A percentile compares a stretch with the other conserved stretches of the same genome.
phyloP scores from a whole-genome alignment of 2,113 vertebrate genomes.

The Nestor notabilis region DNA sequence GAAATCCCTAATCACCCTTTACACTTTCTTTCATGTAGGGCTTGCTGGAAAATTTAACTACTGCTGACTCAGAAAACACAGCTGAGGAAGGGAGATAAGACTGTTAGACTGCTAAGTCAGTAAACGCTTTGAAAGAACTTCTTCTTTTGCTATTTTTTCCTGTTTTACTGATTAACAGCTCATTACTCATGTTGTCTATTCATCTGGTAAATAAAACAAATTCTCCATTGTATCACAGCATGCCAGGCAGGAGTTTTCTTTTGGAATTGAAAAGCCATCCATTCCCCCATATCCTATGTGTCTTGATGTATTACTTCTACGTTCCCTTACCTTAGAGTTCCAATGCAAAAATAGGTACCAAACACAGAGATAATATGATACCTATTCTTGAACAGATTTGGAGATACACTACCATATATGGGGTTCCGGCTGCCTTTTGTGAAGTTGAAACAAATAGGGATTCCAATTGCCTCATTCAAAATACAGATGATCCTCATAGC shows the following conservation, averaged over 20 bases:
- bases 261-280: not conserved
- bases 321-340: not conserved
- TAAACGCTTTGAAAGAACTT: slow-evolving; percentile 36
- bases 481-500: not conserved
- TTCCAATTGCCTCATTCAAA: not conserved
- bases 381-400: not conserved
- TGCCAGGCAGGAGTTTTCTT: not conserved
- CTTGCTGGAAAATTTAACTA: slow-evolving; percentile 75
- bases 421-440: not conserved
- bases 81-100: slow-evolving; percentile 79
- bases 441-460: not conserved
- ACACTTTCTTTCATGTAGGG: slow-evolving; percentile 50
- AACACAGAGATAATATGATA: not conserved
- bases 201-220: not conserved
- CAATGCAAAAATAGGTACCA: not conserved
- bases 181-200: not conserved
- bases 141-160: slow-evolving; percentile 29
- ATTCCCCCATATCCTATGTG: not conserved
- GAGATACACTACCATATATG: not conserved
- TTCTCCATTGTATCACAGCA: not conserved
- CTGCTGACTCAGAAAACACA: slow-evolving; percentile 77
- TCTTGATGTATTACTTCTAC: not conserved
- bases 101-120: slow-evolving; percentile 39
- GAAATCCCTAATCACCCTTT: slow-evolving; percentile 68
- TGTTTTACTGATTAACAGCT: slow-evolving; percentile 11